These are phyloP conservation scores for Eucriotettix oculatus DNA, from an alignment of 2,888 invertebrate genomes.

Conservation along the genomic window DNA sequence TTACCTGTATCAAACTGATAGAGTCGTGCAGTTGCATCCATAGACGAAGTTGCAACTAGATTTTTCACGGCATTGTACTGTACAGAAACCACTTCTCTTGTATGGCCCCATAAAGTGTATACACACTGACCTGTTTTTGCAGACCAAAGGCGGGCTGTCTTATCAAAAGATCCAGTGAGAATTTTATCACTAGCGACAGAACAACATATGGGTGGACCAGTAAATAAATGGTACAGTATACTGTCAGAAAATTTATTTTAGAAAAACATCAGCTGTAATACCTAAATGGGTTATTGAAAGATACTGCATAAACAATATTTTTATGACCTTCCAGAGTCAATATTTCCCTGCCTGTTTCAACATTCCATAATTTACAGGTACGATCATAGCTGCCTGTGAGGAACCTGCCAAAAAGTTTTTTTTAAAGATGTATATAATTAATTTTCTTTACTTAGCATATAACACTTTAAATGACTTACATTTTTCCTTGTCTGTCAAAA, in stretches of 20 bases:
- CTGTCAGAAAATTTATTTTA: background rate
- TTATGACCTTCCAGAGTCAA: conserved; percentile 55
- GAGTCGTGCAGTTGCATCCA: conserved; percentile 57
- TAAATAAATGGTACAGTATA: background rate
- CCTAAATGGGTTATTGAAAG: conserved; percentile 62
- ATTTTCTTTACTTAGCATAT: background rate
- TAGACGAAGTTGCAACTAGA: conserved; percentile 53
- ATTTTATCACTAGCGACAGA: conserved; percentile 41
- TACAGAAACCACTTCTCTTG: conserved; percentile 53
- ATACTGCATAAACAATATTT: conserved; percentile 67
- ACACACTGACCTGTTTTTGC: conserved; percentile 45
- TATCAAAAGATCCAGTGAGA: conserved; percentile 67
- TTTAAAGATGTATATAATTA: background rate
- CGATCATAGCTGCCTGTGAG: conserved; percentile 71
- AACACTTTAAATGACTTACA: conserved; percentile 23
- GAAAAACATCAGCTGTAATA: conserved; percentile 23
- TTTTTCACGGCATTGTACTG: conserved; percentile 52
- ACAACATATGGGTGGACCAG: too few species aligned
- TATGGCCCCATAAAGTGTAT: conserved; percentile 54
- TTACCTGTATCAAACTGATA: conserved; percentile 50
- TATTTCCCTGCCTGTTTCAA: conserved; percentile 48
- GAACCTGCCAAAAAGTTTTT: conserved; percentile 32
- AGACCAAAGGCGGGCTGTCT: conserved; percentile 60
- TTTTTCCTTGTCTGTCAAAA: conserved; percentile 48
- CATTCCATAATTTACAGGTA: conserved; percentile 67